phyloP scores from a whole-genome alignment of 2,888 invertebrate genomes.

The Camptogramma bilineatum region DNA sequence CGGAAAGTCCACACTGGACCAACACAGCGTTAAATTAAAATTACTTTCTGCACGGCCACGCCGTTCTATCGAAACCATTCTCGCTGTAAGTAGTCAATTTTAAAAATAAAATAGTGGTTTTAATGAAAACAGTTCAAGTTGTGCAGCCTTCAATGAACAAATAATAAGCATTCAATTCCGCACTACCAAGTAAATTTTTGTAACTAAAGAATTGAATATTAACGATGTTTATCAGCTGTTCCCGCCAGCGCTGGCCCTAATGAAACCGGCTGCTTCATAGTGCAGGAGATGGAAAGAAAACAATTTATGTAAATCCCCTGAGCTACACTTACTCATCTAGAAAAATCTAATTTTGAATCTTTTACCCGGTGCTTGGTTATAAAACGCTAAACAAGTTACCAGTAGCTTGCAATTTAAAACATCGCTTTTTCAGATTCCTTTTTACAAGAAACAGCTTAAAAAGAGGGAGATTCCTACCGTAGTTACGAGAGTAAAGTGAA shows the following conservation, averaged over 20 bases:
- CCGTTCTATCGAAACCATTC: too few species aligned
- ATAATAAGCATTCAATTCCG: background rate
- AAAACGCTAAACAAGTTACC: constrained; percentile 11
- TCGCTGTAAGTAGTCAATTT: too few species aligned
- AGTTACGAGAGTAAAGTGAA: background rate
- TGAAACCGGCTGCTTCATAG: background rate
- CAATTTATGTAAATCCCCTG: constrained; percentile 12
- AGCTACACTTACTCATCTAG: constrained; percentile 9
- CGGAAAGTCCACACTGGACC: too few species aligned
- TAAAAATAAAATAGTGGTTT: too few species aligned
- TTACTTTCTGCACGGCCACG: too few species aligned
- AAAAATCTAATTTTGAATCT: constrained; percentile 23
- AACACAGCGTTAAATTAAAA: too few species aligned
- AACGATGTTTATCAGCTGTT: background rate
- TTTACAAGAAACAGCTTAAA: constrained; percentile 2
- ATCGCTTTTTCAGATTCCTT: constrained; percentile 19
- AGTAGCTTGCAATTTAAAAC: constrained; percentile 20
- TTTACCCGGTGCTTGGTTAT: constrained; percentile 11
- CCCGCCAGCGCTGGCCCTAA: background rate
- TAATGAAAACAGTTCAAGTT: too few species aligned
- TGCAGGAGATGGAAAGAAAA: constrained; percentile 13
- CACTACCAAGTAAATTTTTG: background rate
- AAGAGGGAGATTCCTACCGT: background rate
- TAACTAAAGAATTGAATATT: background rate
- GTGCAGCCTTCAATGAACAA: background rate